Conservation (phyloP, 2,888 invertebrate genomes). For the Aethes cnicana region DNA sequence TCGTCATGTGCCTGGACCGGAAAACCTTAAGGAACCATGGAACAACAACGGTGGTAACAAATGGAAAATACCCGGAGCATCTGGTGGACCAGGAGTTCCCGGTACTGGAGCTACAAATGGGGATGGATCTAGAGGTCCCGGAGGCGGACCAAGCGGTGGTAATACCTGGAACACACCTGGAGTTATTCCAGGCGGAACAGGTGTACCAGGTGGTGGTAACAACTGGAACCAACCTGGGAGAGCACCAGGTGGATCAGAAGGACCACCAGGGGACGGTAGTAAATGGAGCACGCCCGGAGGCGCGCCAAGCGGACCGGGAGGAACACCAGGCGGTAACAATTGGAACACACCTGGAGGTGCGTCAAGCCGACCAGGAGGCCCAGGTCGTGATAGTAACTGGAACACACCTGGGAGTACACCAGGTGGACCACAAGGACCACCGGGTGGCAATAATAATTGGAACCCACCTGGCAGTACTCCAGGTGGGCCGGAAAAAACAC, state of each 20-base stretch:
- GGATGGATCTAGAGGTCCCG: conserved; percentile 6
- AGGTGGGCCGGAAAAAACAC: too few relatives aligned
- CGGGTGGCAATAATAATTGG: too few relatives aligned
- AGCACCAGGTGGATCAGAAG: conserved; percentile 31
- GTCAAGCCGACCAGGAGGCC: background rate
- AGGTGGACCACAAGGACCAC: conserved; percentile 33
- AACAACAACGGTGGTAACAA: too few relatives aligned
- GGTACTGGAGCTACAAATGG: conserved; percentile 20
- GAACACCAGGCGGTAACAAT: background rate
- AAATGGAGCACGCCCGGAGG: too few relatives aligned
- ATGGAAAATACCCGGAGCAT: too few relatives aligned
- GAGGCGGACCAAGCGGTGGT: background rate
- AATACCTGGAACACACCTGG: background rate
- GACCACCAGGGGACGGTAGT: conserved; percentile 11
- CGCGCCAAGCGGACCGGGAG: background rate
- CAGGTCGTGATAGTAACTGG: background rate
- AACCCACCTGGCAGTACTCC: background rate
- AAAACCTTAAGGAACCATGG: conserved; percentile 49
- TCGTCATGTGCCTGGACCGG: conserved; percentile 46
- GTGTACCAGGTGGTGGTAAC: background rate
- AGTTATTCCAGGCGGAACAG: background rate
- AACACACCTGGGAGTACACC: background rate
- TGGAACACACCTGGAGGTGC: too few relatives aligned
- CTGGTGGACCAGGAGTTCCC: too few relatives aligned
- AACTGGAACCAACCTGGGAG: background rate